Conservation (phyloP, 2,888 invertebrate genomes). For the Mactromeris polynyma region DNA sequence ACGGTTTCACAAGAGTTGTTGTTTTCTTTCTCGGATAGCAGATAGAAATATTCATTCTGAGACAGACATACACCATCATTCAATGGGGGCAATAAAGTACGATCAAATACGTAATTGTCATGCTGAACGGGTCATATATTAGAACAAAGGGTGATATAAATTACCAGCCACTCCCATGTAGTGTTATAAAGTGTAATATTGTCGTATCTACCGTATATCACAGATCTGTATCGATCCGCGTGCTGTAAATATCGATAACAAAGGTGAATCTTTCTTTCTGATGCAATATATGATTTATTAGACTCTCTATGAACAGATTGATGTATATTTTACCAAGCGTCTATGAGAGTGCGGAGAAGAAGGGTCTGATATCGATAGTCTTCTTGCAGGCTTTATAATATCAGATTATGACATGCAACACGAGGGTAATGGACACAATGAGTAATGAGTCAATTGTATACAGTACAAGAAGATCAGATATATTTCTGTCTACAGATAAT, state of each 20-base stretch:
- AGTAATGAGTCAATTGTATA: not conserved
- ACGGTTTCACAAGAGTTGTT: too few species aligned
- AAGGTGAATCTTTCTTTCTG: not conserved
- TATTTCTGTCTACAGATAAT: too few species aligned
- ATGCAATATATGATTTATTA: not conserved
- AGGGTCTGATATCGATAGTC: not conserved
- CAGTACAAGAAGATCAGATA: too few species aligned
- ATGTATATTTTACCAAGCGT: not conserved
- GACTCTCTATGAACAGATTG: not conserved
- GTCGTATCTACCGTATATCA: not conserved
- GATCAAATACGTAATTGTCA: too few species aligned
- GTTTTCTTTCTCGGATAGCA: too few species aligned
- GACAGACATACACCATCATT: too few species aligned
- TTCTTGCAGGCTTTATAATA: not conserved
- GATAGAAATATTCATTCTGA: too few species aligned
- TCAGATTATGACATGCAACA: not conserved
- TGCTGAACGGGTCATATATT: not conserved
- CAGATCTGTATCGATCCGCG: not conserved
- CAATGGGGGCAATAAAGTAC: too few species aligned
- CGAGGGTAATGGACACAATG: not conserved
- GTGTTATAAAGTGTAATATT: not conserved
- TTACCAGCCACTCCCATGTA: not conserved
- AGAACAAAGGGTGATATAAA: not conserved
- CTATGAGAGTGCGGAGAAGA: not conserved
- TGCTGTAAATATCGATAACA: not conserved